Evolutionary conservation across 2,888 invertebrate species (phyloP).

Genomic region (Blastobasis lacticolella): DNA sequence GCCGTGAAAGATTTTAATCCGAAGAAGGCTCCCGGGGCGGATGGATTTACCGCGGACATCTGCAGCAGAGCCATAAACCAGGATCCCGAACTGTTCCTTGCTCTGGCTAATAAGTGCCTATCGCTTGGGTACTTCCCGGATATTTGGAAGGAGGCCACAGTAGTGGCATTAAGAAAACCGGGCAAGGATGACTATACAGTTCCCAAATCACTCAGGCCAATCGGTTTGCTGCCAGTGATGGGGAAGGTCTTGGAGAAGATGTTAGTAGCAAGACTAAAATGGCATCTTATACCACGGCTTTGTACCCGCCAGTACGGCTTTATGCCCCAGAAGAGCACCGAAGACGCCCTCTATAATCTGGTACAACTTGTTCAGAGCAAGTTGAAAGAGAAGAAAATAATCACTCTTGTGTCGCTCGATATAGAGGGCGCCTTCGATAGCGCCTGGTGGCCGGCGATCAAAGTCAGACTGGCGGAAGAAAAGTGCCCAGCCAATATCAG

Average conservation of each 20-base stretch:
- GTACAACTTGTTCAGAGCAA: background rate
- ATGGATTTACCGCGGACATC: constrained; percentile 20
- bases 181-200: constrained; percentile 13
- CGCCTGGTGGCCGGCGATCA: background rate
- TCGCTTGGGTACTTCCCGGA: constrained; percentile 10
- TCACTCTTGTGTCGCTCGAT: constrained; percentile 1
- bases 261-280: background rate
- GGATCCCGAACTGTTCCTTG: constrained; percentile 8
- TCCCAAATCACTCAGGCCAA: constrained; percentile 16
- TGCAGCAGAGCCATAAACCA: constrained; percentile 8
- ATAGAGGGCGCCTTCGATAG: constrained; percentile 6
- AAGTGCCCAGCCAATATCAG: background rate
- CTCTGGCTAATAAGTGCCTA: constrained; percentile 15
- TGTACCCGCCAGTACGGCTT: constrained; percentile 3
- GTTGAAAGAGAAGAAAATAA: background rate
- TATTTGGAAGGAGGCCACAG: constrained; percentile 14
- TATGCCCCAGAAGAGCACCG: constrained; percentile 3
- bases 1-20: constrained; percentile 8
- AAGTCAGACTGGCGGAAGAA: background rate
- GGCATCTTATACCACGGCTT: background rate
- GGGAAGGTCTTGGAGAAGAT: background rate
- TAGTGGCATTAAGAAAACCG: constrained; percentile 15
- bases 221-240: constrained; percentile 7
- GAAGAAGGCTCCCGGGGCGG: constrained; percentile 18
- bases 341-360: constrained; percentile 4